phyloP scores from a whole-genome alignment of 2,888 invertebrate genomes.

The Ormyrus rosae region DNA sequence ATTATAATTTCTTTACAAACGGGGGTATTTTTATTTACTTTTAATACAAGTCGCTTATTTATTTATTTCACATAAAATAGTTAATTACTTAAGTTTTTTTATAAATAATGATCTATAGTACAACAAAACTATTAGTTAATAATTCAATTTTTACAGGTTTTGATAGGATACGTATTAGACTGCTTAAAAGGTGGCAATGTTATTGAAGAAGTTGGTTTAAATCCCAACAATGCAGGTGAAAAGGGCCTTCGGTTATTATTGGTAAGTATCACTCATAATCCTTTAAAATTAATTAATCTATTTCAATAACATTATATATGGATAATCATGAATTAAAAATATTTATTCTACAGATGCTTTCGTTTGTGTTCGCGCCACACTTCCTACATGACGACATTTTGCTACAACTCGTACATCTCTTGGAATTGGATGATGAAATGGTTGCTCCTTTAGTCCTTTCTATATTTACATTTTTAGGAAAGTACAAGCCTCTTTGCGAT shows the following conservation, averaged over 20 bases:
- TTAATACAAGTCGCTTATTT: conserved; percentile 25
- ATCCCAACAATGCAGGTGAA: conserved; percentile 89
- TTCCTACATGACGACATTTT: conserved; percentile 92
- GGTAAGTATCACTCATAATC: conserved; percentile 74
- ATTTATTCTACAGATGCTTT: conserved; percentile 81
- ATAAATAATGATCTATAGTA: neutral
- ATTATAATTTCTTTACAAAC: neutral
- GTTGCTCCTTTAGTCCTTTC: conserved; percentile 89
- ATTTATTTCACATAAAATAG: neutral
- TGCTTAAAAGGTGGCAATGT: conserved; percentile 84
- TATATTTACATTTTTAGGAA: conserved; percentile 91
- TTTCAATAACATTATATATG: neutral
- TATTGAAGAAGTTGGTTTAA: conserved; percentile 86
- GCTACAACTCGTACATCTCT: conserved; percentile 84
- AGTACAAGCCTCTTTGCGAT: conserved; percentile 89
- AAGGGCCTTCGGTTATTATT: conserved; percentile 92
- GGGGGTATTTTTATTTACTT: neutral
- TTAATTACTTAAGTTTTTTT: neutral
- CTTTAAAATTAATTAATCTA: conserved; percentile 14
- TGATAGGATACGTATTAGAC: conserved; percentile 80
- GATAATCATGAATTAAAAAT: neutral
- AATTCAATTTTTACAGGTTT: conserved; percentile 69
- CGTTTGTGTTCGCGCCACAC: conserved; percentile 94
- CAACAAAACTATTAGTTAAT: conserved; percentile 11
- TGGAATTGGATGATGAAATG: conserved; percentile 88